phyloP scores from a whole-genome alignment of 2,797 vertebrate genomes.

The Cryptoblepharus egeriae region DNA sequence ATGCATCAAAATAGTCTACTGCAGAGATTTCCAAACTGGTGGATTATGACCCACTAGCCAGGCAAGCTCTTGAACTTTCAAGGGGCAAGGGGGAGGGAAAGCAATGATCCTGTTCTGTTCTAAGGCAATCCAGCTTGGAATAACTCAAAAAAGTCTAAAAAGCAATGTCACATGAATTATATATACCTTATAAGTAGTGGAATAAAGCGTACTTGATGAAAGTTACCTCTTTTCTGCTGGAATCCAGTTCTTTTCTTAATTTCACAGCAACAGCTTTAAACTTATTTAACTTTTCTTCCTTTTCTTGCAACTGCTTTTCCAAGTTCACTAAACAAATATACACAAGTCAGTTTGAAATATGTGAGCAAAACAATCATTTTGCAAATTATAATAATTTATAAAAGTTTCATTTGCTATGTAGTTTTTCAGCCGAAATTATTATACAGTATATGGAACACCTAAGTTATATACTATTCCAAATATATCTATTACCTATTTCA shows the following conservation, averaged over 20 bases:
- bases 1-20: background rate
- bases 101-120: too few relatives aligned
- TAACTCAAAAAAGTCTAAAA: conserved; percentile 13
- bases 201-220: background rate
- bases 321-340: conserved; percentile 75
- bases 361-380: conserved; percentile 10
- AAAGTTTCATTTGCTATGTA: background rate
- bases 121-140: background rate
- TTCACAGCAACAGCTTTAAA: conserved; percentile 96
- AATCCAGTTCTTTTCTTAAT: conserved; percentile 93
- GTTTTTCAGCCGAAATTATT: background rate
- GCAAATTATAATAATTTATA: background rate
- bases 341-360: conserved; percentile 11
- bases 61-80: too few relatives aligned
- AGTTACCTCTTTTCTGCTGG: conserved; percentile 90
- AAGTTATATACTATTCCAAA: background rate
- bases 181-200: background rate
- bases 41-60: too few relatives aligned
- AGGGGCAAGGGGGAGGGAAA: too few relatives aligned
- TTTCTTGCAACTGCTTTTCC: conserved; percentile 86
- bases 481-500: background rate
- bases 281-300: conserved; percentile 91
- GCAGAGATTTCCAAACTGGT: too few relatives aligned
- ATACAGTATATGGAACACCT: too few relatives aligned
- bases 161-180: background rate